A percentile compares a stretch with the other conserved stretches of the same genome.
Conservation (phyloP, 1,140 invertebrate species). For the Drosophila baimaii region DNA sequence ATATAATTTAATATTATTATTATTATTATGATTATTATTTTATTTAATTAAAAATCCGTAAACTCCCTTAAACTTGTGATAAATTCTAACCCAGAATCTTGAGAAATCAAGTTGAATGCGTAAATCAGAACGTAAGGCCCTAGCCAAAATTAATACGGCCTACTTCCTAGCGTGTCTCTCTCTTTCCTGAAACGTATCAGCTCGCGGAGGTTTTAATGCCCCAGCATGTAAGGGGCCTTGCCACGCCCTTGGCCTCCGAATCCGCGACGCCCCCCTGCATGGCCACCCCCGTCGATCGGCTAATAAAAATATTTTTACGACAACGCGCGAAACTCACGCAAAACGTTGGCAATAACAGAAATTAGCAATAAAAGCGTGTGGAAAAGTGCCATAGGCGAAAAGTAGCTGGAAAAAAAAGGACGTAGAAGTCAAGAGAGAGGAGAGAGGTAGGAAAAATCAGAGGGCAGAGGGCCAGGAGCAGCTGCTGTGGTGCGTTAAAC, state of each 20-base stretch:
- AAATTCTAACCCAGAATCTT: neutral
- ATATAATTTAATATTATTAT: no score
- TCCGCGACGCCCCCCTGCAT: no score
- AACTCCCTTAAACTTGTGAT: no score
- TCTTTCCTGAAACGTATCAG: conserved; percentile 8
- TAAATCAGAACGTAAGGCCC: neutral
- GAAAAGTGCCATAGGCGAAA: conserved; percentile 59
- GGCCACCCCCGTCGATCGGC: conserved; percentile 21
- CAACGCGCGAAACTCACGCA: conserved; percentile 66
- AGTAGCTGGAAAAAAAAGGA: conserved; percentile 38
- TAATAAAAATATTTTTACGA: conserved; percentile 83
- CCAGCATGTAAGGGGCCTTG: neutral
- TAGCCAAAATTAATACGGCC: conserved; percentile 14
- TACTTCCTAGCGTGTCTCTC: conserved; percentile 44
- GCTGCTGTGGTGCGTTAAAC: conserved; percentile 29
- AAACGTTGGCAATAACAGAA: conserved; percentile 75
- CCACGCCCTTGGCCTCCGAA: neutral
- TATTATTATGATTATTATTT: no score
- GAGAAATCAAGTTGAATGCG: neutral
- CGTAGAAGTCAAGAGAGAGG: no score
- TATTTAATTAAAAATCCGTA: no score
- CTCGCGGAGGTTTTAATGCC: conserved; percentile 17
- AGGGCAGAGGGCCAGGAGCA: conserved; percentile 11
- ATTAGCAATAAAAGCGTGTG: conserved; percentile 76
- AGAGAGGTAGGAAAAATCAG: neutral